phyloP scores from a whole-genome alignment of 2,888 invertebrate species.

The Hoplodrina ambigua region DNA sequence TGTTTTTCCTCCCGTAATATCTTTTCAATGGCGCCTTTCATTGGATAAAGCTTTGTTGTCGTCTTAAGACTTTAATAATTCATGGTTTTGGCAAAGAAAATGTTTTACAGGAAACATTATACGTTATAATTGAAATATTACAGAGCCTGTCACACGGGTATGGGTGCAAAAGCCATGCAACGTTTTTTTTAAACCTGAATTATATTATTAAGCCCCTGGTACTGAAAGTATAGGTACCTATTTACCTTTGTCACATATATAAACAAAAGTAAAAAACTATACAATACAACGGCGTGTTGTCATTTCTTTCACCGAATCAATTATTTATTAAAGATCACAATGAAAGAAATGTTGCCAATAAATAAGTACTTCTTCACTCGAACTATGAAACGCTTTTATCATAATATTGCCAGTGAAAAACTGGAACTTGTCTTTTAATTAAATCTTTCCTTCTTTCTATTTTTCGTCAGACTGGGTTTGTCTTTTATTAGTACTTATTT shows the following conservation, averaged over 20 bases:
- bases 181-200: too few species aligned
- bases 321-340: constrained; percentile 29
- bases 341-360: constrained; percentile 56
- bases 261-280: constrained; percentile 5
- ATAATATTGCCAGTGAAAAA: constrained; percentile 65
- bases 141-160: neutral
- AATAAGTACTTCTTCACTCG: constrained; percentile 32
- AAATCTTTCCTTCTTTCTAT: constrained; percentile 70
- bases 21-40: constrained; percentile 46
- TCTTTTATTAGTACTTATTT: constrained; percentile 69
- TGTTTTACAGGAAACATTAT: neutral
- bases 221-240: neutral
- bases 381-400: constrained; percentile 58
- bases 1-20: constrained; percentile 48
- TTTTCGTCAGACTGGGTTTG: constrained; percentile 66
- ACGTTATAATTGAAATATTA: neutral
- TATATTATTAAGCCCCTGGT: neutral
- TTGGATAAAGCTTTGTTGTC: constrained; percentile 31
- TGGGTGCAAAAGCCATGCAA: neutral
- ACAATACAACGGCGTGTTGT: constrained; percentile 20
- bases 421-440: constrained; percentile 70
- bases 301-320: constrained; percentile 20
- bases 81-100: constrained; percentile 6
- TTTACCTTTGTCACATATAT: neutral
- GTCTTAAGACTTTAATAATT: constrained; percentile 20